A percentile compares a stretch with the other conserved stretches of the same genome.
Conservation (phyloP, 2,888 invertebrate species). For the Fragum fragum region DNA sequence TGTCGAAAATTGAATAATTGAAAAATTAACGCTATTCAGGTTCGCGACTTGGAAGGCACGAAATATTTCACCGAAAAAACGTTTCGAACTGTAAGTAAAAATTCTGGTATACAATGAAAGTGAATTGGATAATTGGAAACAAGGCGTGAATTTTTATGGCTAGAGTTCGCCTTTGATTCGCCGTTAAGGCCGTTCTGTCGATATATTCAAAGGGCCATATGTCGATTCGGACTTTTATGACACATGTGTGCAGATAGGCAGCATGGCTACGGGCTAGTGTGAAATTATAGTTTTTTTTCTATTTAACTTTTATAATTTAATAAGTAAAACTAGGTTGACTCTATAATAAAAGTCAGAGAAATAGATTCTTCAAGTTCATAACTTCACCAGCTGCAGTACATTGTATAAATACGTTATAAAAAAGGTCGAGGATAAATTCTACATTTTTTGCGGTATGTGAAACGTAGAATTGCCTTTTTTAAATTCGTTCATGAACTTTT, state of each 20-base stretch:
- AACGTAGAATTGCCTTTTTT: background rate
- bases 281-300: background rate
- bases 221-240: conserved; percentile 7
- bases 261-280: background rate
- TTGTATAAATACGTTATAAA: background rate
- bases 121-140: conserved; percentile 4
- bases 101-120: background rate
- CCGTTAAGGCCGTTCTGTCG: background rate
- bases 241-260: background rate
- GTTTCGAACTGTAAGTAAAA: conserved; percentile 2
- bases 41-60: background rate
- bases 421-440: background rate
- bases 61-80: background rate
- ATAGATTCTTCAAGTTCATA: background rate
- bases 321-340: conserved; percentile 15
- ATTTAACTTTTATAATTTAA: background rate
- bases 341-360: background rate
- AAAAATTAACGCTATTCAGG: background rate
- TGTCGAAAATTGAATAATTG: conserved; percentile 20
- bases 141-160: conserved; percentile 13
- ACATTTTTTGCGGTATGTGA: background rate
- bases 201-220: background rate
- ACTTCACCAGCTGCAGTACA: background rate
- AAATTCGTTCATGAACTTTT: background rate
- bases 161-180: conserved; percentile 9